Conservation (phyloP, 2,113 vertebrate species). For the Hucho hucho region DNA sequence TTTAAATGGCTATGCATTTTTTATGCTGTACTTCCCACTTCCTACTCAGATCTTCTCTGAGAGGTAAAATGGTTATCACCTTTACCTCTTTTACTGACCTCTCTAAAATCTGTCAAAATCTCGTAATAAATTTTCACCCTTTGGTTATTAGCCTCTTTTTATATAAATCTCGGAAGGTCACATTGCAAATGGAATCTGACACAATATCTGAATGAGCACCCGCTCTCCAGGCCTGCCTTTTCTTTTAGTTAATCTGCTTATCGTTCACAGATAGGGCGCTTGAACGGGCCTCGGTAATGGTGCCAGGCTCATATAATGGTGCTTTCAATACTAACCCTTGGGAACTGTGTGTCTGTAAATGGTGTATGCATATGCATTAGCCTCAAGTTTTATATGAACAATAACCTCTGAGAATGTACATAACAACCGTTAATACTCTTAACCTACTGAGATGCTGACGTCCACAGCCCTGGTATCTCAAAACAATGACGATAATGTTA, state of each 20-base stretch:
- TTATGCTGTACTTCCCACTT: background rate
- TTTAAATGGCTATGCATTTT: background rate
- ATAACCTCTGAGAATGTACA: background rate
- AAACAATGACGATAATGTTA: background rate
- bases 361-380: background rate
- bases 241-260: constrained; percentile 57
- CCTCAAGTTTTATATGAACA: background rate
- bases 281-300: constrained; percentile 57
- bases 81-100: constrained; percentile 41
- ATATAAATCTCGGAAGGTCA: constrained; percentile 49
- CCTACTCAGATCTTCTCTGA: constrained; percentile 19
- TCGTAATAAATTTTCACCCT: constrained; percentile 62
- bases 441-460: constrained; percentile 5
- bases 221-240: constrained; percentile 16
- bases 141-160: constrained; percentile 49
- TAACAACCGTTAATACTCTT: background rate
- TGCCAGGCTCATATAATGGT: constrained; percentile 48
- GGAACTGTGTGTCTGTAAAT: background rate
- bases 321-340: constrained; percentile 20
- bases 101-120: constrained; percentile 50
- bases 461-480: background rate
- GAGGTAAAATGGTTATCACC: constrained; percentile 21
- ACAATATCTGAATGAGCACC: constrained; percentile 56
- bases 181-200: constrained; percentile 40
- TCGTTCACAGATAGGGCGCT: constrained; percentile 50